These are phyloP conservation scores for Neotragus moschatus DNA, from an alignment of 2,113 vertebrate species.

Conservation along the genomic window DNA sequence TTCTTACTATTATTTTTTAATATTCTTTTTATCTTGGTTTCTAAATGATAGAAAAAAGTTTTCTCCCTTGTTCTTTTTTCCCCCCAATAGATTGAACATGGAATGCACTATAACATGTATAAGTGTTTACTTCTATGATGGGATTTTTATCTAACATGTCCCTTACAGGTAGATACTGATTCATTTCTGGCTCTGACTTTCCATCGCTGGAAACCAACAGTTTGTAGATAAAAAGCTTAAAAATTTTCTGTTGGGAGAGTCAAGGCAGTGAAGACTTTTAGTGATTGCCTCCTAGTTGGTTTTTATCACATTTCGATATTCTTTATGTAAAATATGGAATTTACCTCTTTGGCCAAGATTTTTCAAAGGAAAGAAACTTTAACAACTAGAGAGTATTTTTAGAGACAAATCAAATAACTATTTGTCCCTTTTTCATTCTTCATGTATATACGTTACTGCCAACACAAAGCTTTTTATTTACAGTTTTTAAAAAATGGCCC, in stretches of 20 bases:
- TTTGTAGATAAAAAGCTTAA: constrained; percentile 51
- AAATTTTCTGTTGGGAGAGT: constrained; percentile 38
- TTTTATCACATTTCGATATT: constrained; percentile 28
- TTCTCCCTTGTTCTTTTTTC: not conserved
- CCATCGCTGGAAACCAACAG: constrained; percentile 31
- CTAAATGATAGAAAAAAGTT: not conserved
- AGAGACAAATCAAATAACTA: not conserved
- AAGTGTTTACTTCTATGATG: not conserved
- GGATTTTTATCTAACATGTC: not conserved
- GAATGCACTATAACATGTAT: not conserved
- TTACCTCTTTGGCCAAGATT: not conserved
- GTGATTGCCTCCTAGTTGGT: not conserved
- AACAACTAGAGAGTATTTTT: not conserved
- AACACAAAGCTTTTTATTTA: not conserved
- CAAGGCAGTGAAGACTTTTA: constrained; percentile 20
- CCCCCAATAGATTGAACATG: not conserved
- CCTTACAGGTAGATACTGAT: not conserved
- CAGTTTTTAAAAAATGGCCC: not conserved
- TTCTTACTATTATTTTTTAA: not conserved
- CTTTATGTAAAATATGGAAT: not conserved
- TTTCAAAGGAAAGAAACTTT: constrained; percentile 37
- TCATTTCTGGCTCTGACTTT: constrained; percentile 29
- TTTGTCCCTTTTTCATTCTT: not conserved
- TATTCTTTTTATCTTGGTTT: not conserved
- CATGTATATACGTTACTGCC: not conserved